Evolutionary conservation across 1,140 invertebrate genomes (phyloP).

Genomic region (Zeugodacus cucurbitae): DNA sequence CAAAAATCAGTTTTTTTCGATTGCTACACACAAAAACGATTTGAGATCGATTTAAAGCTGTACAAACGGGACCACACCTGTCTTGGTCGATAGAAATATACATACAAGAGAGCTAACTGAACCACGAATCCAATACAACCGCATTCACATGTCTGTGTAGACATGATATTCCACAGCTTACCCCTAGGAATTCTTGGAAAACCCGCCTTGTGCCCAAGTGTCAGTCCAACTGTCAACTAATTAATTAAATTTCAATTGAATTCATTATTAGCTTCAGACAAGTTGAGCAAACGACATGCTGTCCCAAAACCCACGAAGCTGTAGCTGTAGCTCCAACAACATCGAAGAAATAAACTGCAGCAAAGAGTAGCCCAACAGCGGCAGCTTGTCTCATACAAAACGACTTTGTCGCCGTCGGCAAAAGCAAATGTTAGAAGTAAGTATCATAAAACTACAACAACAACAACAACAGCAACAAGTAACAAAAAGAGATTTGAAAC

Average conservation of each 20-base stretch:
- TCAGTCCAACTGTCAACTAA: conserved; percentile 46
- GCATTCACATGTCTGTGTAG: too few species aligned
- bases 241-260: conserved; percentile 49
- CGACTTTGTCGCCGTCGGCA: conserved; percentile 6
- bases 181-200: conserved; percentile 4
- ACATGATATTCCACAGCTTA: background rate
- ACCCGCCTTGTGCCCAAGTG: background rate
- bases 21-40: background rate
- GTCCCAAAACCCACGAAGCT: background rate
- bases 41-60: background rate
- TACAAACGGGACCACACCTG: conserved; percentile 1
- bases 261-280: conserved; percentile 41
- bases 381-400: conserved; percentile 20
- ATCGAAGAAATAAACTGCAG: background rate
- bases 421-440: conserved; percentile 17
- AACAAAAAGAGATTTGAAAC: conserved; percentile 44
- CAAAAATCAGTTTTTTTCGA: too few species aligned
- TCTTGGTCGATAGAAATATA: background rate
- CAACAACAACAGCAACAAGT: background rate
- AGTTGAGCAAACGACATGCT: conserved; percentile 5
- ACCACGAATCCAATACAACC: too few species aligned
- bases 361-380: background rate
- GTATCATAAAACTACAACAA: background rate
- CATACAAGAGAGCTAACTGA: background rate
- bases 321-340: background rate